A percentile compares a stretch with the other conserved stretches of the same genome.
phyloP scores from a whole-genome alignment of 2,888 invertebrate species.

The Cerceris rybyensis region DNA sequence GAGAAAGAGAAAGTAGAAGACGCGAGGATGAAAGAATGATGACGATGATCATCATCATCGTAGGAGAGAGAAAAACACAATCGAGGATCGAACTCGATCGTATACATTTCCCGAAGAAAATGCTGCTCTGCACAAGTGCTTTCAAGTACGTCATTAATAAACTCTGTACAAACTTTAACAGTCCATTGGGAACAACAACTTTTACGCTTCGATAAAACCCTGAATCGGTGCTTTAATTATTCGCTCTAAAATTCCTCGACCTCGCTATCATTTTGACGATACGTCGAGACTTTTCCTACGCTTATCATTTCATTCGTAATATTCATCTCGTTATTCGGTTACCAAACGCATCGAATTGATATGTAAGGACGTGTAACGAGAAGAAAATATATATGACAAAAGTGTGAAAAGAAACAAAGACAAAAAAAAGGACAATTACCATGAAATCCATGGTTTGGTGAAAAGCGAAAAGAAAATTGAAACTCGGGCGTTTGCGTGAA shows the following conservation, averaged over 20 bases:
- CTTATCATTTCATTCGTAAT: neutral
- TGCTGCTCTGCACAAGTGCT: constrained; percentile 46
- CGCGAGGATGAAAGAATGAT: constrained; percentile 4
- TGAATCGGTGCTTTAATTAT: constrained; percentile 26
- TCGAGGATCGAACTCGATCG: constrained; percentile 23
- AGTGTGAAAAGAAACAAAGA: no score
- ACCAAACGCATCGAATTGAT: constrained; percentile 1
- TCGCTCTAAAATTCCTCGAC: constrained; percentile 25
- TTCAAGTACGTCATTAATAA: constrained; percentile 71
- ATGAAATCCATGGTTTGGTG: no score
- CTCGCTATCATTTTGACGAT: constrained; percentile 24
- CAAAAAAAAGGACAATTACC: no score
- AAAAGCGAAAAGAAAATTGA: no score
- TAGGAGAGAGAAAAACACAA: constrained; percentile 7
- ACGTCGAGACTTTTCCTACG: constrained; percentile 10
- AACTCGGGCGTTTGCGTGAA: no score
- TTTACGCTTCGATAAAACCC: constrained; percentile 49
- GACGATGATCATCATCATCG: neutral
- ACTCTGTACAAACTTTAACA: constrained; percentile 79
- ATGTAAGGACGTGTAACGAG: neutral
- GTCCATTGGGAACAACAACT: constrained; percentile 74
- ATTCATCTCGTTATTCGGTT: neutral
- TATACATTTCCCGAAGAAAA: constrained; percentile 33
- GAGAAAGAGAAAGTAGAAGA: neutral
- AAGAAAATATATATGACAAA: no score